Conservation (phyloP, 2,888 invertebrate genomes). For the Leptura quadrifasciata region DNA sequence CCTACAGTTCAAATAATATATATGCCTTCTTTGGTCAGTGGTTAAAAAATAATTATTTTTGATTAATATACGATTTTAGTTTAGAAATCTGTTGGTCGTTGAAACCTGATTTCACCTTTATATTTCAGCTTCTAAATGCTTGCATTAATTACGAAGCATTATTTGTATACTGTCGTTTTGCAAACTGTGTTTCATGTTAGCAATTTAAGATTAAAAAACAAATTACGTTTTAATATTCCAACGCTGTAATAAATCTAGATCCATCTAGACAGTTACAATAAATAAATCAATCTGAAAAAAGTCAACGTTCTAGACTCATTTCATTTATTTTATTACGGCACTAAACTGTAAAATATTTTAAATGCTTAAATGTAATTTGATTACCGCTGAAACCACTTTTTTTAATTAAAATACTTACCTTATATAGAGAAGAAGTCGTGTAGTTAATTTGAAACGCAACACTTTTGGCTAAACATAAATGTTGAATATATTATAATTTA, state of each 20-base stretch:
- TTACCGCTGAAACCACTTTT: not conserved
- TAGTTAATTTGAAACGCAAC: too few relatives aligned
- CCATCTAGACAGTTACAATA: not conserved
- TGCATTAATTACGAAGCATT: not conserved
- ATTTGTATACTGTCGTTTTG: not conserved
- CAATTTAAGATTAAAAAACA: not conserved
- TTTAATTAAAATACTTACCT: not conserved
- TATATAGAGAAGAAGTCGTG: too few relatives aligned
- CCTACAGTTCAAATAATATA: too few relatives aligned
- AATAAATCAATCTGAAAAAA: not conserved
- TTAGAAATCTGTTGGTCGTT: too few relatives aligned
- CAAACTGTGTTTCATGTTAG: not conserved
- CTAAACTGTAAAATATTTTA: not conserved
- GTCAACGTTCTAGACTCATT: not conserved
- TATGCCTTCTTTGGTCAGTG: too few relatives aligned
- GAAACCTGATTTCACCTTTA: not conserved
- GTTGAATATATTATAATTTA: too few relatives aligned
- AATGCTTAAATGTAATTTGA: not conserved
- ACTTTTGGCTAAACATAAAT: too few relatives aligned
- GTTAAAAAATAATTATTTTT: too few relatives aligned
- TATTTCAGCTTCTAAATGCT: not conserved
- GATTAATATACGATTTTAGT: too few relatives aligned
- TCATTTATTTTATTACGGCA: not conserved
- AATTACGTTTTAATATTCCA: conserved; percentile 4
- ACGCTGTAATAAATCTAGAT: not conserved